phyloP scores from a whole-genome alignment of 1,140 invertebrate genomes.

The honey bee (Apis mellifera) region Amel_HAv3.1 CM009943.2:8592001-8592500 shows the following conservation, averaged over 20 bases:
- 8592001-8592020: not conserved
- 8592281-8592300: slow-evolving; percentile 63
- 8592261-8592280: slow-evolving; percentile 52
- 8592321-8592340: slow-evolving; percentile 41
- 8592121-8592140: not conserved
- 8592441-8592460: slow-evolving; percentile 48
- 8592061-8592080: not conserved
- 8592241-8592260: slow-evolving; percentile 41
- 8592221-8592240: slow-evolving; percentile 49
- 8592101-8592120: not conserved
- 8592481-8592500: slow-evolving; percentile 70
- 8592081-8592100: not conserved
- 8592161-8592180: not conserved
- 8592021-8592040: not conserved
- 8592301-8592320: slow-evolving; percentile 43
- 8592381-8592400: not conserved
- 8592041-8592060: not conserved
- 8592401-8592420: not conserved
- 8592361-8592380: slow-evolving; percentile 58
- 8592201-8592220: not conserved
- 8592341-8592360: slow-evolving; percentile 59
- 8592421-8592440: slow-evolving; percentile 46
- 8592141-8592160: slow-evolving; percentile 1
- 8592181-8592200: not conserved
- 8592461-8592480: slow-evolving; percentile 56